Base-by-base conservation (phyloP, 2,888 invertebrate species). In the Nemotelus pantherinus region DNA sequence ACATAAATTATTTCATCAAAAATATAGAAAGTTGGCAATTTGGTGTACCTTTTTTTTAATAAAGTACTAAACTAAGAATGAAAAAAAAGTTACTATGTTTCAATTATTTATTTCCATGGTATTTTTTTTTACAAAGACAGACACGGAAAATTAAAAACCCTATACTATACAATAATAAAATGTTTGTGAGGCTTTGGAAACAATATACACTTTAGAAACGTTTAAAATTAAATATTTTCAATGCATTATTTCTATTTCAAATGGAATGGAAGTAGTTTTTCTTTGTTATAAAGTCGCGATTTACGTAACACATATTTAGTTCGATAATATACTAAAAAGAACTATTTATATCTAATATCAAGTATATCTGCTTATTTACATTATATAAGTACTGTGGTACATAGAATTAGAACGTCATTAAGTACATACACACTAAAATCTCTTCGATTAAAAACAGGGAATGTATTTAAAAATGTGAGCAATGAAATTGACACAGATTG, bases 161-260 rank as follows among this genome's bases (percentile, higher is more conserved):
- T 41, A 53, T 55, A 53, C 53, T 70, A 70, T 70, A 70, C 70
- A 70, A 55, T 67, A 55, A 70, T 70, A 70, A 63, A 65, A 25
- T 48, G 6, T n/a, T 50, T 41, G 50, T 41, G 55, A 53, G 47
- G 55, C 70, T 70, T 70, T 70, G 70, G 55, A 70, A 70, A 70
- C 44, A 70, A 70, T 70, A 55, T 70, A 70, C 70, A 70, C n/a
- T 41, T 39, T 53, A 70, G 55, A 55, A 53, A 41, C 41, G 25
- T 70, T 70, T 70, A 70, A 70, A 53, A 53, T 48, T 67, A 67
- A 67, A 50, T 50, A 70, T 55, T 70, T 41, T 53, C 7, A 70
- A 53, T 70, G 55, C 43, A 41, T 43, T 43, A 70, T 7, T 41
- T 39, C 47, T 41, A 53, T 6, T 70, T 70, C 55, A 25, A 70